A percentile compares a stretch with the other conserved stretches of the same genome.
phyloP scores from a whole-genome alignment of 2,113 vertebrate genomes.

The Stegostoma tigrinum region DNA sequence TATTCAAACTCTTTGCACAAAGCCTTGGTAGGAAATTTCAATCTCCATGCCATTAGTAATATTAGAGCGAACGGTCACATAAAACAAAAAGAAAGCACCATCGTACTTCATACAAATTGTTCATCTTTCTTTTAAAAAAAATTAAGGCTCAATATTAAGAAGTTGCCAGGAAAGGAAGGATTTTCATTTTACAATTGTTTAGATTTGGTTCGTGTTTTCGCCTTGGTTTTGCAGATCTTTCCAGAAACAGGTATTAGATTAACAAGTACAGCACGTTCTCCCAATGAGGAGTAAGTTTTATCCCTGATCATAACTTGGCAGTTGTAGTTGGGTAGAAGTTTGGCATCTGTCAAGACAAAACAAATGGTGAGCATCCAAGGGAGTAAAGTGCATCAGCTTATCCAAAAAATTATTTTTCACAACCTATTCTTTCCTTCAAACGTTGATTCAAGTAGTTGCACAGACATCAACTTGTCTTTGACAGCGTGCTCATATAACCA shows the following conservation, averaged over 20 bases:
- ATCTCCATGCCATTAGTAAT: not conserved
- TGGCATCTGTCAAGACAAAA: slow-evolving; percentile 3
- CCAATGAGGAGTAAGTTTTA: slow-evolving; percentile 5
- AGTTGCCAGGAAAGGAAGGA: not conserved
- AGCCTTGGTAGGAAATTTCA: not conserved
- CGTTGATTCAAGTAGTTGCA: not conserved
- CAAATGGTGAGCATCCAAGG: not conserved
- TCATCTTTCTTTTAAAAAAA: not conserved
- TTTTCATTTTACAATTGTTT: not conserved
- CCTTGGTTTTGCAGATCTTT: not conserved
- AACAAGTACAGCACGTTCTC: not conserved
- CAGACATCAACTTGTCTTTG: not conserved
- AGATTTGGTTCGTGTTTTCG: not conserved
- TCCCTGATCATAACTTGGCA: slow-evolving; percentile 6
- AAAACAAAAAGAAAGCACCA: not conserved
- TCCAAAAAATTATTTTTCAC: not conserved
- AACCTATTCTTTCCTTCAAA: not conserved
- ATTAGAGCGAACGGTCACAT: not conserved
- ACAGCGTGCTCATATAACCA: not conserved
- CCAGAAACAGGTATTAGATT: not conserved
- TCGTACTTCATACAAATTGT: not conserved
- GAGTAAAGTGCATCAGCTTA: not conserved
- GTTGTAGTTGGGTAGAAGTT: not conserved
- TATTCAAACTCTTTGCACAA: not conserved
- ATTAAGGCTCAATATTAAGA: not conserved